Evolutionary conservation across 2,888 invertebrate species (phyloP).

Genomic region (Frankliniella fusca): DNA sequence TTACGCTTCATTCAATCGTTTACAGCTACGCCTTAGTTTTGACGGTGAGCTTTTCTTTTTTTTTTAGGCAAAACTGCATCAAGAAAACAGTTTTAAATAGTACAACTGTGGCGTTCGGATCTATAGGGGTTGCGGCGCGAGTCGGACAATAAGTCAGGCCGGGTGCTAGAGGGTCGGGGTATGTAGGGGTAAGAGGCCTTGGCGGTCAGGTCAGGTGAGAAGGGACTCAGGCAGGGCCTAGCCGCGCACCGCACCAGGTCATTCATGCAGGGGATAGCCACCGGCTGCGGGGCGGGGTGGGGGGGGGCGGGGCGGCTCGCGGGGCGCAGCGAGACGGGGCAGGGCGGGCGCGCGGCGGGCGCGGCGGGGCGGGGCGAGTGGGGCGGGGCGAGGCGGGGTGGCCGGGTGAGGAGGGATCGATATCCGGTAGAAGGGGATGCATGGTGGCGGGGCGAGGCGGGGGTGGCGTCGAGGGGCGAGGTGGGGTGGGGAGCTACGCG

Average conservation of each 20-base stretch:
- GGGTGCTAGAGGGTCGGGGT: too few species aligned
- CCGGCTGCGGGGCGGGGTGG: constrained; percentile 2
- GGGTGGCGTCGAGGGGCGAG: background rate
- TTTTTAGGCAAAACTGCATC: too few species aligned
- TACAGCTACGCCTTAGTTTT: too few species aligned
- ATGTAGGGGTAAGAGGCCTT: too few species aligned
- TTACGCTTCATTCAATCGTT: too few species aligned
- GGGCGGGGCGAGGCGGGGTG: background rate
- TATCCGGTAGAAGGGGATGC: constrained; percentile 18
- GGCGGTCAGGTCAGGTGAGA: too few species aligned
- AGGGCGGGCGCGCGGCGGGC: background rate
- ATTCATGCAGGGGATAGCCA: background rate
- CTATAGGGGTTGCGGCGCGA: background rate
- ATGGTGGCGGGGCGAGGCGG: background rate
- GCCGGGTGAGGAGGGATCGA: constrained; percentile 11
- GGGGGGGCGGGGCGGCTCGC: background rate
- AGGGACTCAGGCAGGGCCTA: background rate
- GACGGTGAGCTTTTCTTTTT: too few species aligned
- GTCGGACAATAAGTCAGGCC: too few species aligned
- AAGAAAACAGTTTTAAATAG: too few species aligned
- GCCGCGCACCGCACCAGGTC: background rate
- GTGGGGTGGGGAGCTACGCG: too few species aligned
- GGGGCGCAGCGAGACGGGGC: background rate
- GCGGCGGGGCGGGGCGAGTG: background rate
- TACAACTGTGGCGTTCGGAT: too few species aligned